phyloP scores from a whole-genome alignment of 2,113 vertebrate species.

The Callopanchax toddi region DNA sequence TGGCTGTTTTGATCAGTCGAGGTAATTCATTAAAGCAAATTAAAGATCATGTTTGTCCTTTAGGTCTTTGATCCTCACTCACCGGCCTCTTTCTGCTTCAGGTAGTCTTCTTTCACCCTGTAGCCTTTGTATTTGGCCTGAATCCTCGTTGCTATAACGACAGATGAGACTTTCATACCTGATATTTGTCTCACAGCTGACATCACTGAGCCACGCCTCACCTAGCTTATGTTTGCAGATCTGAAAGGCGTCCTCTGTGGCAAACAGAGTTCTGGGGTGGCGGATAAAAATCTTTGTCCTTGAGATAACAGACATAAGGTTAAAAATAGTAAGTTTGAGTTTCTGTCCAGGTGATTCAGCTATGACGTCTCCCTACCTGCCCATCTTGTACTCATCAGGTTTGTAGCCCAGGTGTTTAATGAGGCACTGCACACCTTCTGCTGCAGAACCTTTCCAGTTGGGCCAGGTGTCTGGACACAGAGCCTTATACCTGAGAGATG shows the following conservation, averaged over 20 bases:
- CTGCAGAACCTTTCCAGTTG: constrained; percentile 87
- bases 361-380: constrained; percentile 79
- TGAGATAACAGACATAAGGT: constrained; percentile 35
- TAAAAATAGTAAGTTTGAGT: not conserved
- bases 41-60: not conserved
- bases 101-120: constrained; percentile 82
- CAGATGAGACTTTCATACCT: not conserved
- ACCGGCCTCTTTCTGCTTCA: constrained; percentile 88
- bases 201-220: constrained; percentile 46
- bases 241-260: constrained; percentile 95
- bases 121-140: constrained; percentile 94
- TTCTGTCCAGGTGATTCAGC: not conserved
- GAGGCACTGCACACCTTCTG: constrained; percentile 88
- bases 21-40: not conserved
- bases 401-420: constrained; percentile 90
- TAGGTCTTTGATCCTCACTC: not conserved
- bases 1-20: constrained; percentile 78
- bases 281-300: constrained; percentile 99
- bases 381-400: constrained; percentile 93
- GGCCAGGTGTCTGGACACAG: constrained; percentile 98
- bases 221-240: constrained; percentile 89
- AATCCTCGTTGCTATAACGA: constrained; percentile 84
- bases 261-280: constrained; percentile 92
- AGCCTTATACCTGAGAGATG: constrained; percentile 86
- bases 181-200: not conserved